A percentile compares a stretch with the other conserved stretches of the same genome.
Conservation (phyloP, 2,797 vertebrate species). For the Gobio occitaniae region DNA sequence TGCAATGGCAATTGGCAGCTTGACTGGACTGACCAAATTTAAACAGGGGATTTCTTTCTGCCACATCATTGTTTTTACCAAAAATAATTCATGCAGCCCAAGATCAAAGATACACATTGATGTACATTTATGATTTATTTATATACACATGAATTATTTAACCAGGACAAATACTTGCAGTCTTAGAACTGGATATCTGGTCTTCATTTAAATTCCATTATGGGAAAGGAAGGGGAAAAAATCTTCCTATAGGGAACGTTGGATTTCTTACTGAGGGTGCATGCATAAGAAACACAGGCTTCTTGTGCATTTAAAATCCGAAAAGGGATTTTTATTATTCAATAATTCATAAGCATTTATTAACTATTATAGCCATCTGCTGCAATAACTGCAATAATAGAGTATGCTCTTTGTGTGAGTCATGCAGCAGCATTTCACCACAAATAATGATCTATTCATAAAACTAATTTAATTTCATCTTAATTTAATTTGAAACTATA, state of each 20-base stretch:
- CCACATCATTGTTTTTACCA: too few relatives aligned
- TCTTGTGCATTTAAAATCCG: constrained; percentile 2
- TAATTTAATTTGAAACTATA: constrained; percentile 51
- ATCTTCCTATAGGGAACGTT: neutral
- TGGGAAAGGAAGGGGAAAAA: neutral
- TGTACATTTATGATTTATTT: neutral
- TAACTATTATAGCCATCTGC: neutral
- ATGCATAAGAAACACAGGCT: neutral
- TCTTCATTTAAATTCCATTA: neutral
- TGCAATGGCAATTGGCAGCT: neutral
- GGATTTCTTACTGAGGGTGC: neutral
- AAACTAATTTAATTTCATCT: constrained; percentile 50
- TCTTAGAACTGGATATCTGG: neutral
- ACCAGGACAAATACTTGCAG: neutral
- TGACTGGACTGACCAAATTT: neutral
- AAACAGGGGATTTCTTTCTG: neutral
- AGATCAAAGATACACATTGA: neutral
- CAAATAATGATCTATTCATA: constrained; percentile 45
- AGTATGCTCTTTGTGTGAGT: constrained; percentile 10
- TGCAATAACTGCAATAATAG: neutral
- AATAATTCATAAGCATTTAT: constrained; percentile 31
- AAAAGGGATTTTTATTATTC: constrained; percentile 2
- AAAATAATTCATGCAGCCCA: neutral
- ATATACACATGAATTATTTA: neutral
- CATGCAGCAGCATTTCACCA: neutral